Conservation (phyloP, 2,888 invertebrate species). For the Epistrophella euchroma region DNA sequence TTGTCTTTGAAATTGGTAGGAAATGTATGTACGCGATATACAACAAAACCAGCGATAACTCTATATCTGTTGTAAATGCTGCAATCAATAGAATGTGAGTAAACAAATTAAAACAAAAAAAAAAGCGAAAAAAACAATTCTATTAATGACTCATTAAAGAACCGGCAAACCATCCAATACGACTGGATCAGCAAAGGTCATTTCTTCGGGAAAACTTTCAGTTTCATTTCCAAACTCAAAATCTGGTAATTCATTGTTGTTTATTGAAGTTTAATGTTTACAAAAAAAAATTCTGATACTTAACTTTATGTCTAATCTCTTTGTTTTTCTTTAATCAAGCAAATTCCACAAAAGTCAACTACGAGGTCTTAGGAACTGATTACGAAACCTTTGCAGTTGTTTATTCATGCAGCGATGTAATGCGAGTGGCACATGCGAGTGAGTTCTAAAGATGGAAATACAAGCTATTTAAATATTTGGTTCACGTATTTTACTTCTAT, state of each 20-base stretch:
- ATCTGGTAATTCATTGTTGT: constrained; percentile 78
- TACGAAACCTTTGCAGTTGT: constrained; percentile 87
- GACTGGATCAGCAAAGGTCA: constrained; percentile 79
- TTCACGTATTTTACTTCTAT: constrained; percentile 21
- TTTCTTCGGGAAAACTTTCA: constrained; percentile 79
- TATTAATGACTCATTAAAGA: constrained; percentile 69
- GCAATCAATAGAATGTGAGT: constrained; percentile 80
- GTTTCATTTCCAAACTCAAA: constrained; percentile 78
- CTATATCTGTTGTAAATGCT: constrained; percentile 85
- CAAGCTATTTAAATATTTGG: constrained; percentile 6
- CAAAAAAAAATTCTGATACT: not conserved
- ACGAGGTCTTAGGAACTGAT: constrained; percentile 87
- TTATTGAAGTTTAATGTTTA: not conserved
- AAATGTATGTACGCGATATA: constrained; percentile 90
- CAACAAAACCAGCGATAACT: constrained; percentile 83
- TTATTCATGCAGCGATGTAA: constrained; percentile 85
- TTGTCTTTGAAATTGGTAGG: constrained; percentile 89
- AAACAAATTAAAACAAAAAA: not conserved
- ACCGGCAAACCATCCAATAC: constrained; percentile 78
- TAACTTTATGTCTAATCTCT: not conserved
- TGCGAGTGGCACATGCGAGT: constrained; percentile 79
- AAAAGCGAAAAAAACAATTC: not conserved
- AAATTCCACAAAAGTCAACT: constrained; percentile 79
- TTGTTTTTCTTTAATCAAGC: constrained; percentile 48
- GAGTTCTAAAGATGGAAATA: constrained; percentile 76